Percentiles rank a stretch among this genome's conserved stretches.
phyloP scores from a whole-genome alignment of 2,888 invertebrate species.

The Thelaira solivaga region DNA sequence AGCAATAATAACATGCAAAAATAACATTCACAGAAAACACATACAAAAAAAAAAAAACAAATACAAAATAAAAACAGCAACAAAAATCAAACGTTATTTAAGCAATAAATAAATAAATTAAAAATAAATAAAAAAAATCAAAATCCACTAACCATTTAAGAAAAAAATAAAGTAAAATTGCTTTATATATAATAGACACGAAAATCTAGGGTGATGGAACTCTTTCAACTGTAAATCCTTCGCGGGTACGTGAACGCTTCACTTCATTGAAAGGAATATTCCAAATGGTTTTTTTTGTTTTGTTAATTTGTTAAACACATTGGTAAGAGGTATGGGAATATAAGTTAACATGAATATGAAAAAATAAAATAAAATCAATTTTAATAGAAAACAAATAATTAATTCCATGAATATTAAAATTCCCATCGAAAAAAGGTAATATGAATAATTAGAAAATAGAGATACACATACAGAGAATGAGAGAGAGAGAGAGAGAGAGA shows the following conservation, averaged over 20 bases:
- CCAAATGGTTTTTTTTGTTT: constrained; percentile 56
- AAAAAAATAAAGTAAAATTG: constrained; percentile 46
- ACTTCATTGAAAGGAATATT: constrained; percentile 77
- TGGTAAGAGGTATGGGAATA: neutral
- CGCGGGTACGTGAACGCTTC: constrained; percentile 87
- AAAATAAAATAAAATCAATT: neutral
- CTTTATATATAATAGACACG: constrained; percentile 15
- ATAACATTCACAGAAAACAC: neutral
- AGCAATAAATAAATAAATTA: constrained; percentile 26
- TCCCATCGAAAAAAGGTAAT: neutral
- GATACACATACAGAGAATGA: neutral
- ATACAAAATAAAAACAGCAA: constrained; percentile 71
- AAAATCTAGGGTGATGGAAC: constrained; percentile 70
- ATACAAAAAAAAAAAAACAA: neutral
- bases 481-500: too few relatives aligned
- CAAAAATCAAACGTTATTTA: constrained; percentile 48
- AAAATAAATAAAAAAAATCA: constrained; percentile 20
- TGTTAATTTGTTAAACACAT: constrained; percentile 33
- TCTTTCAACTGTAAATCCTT: constrained; percentile 82
- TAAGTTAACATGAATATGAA: constrained; percentile 28
- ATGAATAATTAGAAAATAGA: neutral
- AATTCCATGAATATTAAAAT: neutral
- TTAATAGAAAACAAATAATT: neutral
- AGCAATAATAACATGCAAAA: too few relatives aligned
- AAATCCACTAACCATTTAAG: constrained; percentile 68